Conservation (phyloP, 2,113 vertebrate genomes). For the Pitta sordida region DNA sequence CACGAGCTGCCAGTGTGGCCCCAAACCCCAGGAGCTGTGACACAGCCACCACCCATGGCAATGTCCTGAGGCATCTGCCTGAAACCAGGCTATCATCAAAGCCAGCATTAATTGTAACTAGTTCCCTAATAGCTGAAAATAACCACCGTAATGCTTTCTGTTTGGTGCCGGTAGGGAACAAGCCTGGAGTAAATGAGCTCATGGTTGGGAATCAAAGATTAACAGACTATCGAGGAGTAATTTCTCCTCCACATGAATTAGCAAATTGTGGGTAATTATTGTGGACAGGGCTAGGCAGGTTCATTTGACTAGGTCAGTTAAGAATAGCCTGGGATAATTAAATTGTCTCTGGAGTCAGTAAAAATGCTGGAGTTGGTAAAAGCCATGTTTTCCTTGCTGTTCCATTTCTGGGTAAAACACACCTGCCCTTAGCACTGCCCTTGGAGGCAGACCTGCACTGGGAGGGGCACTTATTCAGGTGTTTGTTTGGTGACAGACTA, state of each 20-base stretch:
- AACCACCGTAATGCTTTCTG: background rate
- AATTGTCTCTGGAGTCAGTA: slow-evolving; percentile 33
- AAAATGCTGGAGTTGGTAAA: background rate
- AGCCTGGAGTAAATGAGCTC: slow-evolving; percentile 51
- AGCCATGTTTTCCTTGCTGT: background rate
- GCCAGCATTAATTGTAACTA: slow-evolving; percentile 19
- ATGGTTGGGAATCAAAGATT: slow-evolving; percentile 54
- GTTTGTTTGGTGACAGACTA: background rate
- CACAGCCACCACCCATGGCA: background rate
- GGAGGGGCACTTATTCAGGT: fast-evolving
- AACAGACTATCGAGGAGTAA: slow-evolving; percentile 53
- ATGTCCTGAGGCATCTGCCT: background rate
- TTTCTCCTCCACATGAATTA: slow-evolving; percentile 61
- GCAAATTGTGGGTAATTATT: slow-evolving; percentile 51
- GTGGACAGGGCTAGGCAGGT: slow-evolving; percentile 51
- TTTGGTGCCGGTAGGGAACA: slow-evolving; percentile 42
- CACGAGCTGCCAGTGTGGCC: background rate
- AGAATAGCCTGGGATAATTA: slow-evolving; percentile 48
- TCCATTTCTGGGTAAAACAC: background rate
- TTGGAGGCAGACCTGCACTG: background rate
- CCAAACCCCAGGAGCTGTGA: background rate
- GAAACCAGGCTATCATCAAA: background rate
- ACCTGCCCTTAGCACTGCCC: background rate
- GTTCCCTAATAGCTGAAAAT: slow-evolving; percentile 20
- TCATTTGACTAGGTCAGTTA: slow-evolving; percentile 54